Percentiles rank a stretch among this genome's conserved stretches.
These are phyloP conservation scores for Panopea generosa DNA, from an alignment of 2,888 invertebrate genomes.

Conservation along the genomic window DNA sequence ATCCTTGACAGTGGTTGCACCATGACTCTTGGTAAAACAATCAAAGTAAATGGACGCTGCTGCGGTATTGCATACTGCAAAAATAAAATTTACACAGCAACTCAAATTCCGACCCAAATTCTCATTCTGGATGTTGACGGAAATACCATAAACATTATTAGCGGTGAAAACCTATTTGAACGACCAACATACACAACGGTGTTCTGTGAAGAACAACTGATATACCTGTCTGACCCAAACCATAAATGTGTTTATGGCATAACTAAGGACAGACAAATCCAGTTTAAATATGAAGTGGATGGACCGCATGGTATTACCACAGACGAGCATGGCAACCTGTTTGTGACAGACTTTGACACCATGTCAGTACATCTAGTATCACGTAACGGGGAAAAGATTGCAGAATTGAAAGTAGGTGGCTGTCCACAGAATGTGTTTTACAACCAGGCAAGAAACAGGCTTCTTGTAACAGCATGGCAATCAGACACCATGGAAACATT, in stretches of 20 bases:
- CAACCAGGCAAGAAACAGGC: not conserved
- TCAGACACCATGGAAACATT: not conserved
- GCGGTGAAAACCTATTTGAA: constrained; percentile 26
- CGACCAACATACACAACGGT: constrained; percentile 36
- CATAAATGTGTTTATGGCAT: constrained; percentile 28
- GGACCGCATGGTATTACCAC: constrained; percentile 28
- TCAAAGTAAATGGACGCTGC: constrained; percentile 18
- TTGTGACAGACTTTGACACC: constrained; percentile 25
- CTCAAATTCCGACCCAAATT: constrained; percentile 33
- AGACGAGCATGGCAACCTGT: constrained; percentile 18
- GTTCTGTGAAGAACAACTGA: constrained; percentile 5
- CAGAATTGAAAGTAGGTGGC: not conserved
- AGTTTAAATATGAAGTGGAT: constrained; percentile 24
- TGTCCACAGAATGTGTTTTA: constrained; percentile 11
- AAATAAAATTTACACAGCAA: constrained; percentile 27
- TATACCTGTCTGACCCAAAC: constrained; percentile 40
- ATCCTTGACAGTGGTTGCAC: not conserved
- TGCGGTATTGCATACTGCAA: constrained; percentile 37
- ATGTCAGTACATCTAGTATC: constrained; percentile 3
- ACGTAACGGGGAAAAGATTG: not conserved
- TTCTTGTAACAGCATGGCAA: not conserved
- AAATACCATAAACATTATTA: constrained; percentile 1
- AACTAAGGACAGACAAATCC: constrained; percentile 5
- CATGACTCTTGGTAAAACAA: not conserved
- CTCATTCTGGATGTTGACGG: constrained; percentile 27